Evolutionary conservation across 2,113 vertebrate genomes (phyloP), one percentile per base, ranked within the genome.

Genomic region (Labeo catla): DNA sequence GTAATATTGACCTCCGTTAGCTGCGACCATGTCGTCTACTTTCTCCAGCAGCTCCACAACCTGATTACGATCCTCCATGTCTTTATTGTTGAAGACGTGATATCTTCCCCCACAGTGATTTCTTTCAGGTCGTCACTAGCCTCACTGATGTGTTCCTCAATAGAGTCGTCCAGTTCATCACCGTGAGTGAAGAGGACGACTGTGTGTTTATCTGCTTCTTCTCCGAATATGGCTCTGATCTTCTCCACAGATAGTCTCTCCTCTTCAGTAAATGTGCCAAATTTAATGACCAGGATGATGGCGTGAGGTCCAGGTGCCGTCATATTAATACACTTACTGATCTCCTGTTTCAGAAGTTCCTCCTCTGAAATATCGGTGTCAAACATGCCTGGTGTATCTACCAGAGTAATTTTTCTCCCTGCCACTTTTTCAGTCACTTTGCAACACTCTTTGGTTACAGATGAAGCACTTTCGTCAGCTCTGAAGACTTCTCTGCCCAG

Each of bases 1-100:
- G 84, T 89, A 92, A 54, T 7, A 82, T 34, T 54, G 0, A 11
- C 73, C 89, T 78, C 49, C 70, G 0, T 90, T 91, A 23, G 8
- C 43, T 0, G 0, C 6, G 6, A 90, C 68, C 90, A 91, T 89
- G 28, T 28, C 2, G 8, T 92, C 81, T 0, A 92, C 79, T 72
- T 88, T 90, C 73, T 87, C 7, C 77, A 92, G 81, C 13, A 92
- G 77, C 6, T 85, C 80, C 16, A 81, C 45, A 28, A 63, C 66
- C 34, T 68, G 43, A 8, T 12, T 21, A 4, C 81, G 81, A 11
- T 83, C 28, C 45, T 49, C 45, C 50, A 52, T 39, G 39, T 39
- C 39, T 3, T 39, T 39, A 39, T 39, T 39, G 39, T 39, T 39
- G 39, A 39, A 39, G 39, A 39, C 4, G 39, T 39, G 39, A 39